Conservation (phyloP, 2,888 invertebrate genomes). For the Limnephilus auricula region DNA sequence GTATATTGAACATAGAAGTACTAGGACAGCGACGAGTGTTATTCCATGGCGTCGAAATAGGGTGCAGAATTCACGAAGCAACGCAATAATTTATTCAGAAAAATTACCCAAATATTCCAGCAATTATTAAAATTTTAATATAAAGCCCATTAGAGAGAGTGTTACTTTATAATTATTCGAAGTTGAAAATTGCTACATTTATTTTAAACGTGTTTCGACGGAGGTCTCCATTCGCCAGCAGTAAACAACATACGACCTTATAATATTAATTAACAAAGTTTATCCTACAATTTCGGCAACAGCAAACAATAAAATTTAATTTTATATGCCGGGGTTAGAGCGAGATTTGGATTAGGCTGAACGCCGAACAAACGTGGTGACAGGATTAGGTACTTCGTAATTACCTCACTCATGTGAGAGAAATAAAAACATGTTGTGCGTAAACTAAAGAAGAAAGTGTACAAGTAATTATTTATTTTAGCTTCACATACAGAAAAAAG, state of each 20-base stretch:
- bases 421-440: no score
- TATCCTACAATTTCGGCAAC: slow-evolving; percentile 21
- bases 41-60: not conserved
- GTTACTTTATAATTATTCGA: not conserved
- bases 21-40: no score
- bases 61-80: not conserved
- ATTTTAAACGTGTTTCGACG: not conserved
- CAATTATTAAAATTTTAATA: slow-evolving; percentile 21
- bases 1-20: no score
- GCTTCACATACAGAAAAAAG: no score
- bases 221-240: not conserved
- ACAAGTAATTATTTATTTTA: no score
- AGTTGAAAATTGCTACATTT: not conserved
- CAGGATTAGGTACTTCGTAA: no score
- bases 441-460: no score
- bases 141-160: not conserved
- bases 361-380: not conserved
- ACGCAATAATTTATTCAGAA: not conserved
- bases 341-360: slow-evolving; percentile 4
- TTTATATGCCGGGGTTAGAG: slow-evolving; percentile 6
- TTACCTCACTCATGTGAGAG: no score
- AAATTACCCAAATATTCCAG: not conserved
- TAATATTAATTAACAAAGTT: slow-evolving; percentile 27
- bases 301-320: not conserved
- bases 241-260: slow-evolving; percentile 6